These are phyloP conservation scores for Xenopus tropicalis DNA, from an alignment of 2,113 vertebrate genomes.

Conservation along the genomic window DNA sequence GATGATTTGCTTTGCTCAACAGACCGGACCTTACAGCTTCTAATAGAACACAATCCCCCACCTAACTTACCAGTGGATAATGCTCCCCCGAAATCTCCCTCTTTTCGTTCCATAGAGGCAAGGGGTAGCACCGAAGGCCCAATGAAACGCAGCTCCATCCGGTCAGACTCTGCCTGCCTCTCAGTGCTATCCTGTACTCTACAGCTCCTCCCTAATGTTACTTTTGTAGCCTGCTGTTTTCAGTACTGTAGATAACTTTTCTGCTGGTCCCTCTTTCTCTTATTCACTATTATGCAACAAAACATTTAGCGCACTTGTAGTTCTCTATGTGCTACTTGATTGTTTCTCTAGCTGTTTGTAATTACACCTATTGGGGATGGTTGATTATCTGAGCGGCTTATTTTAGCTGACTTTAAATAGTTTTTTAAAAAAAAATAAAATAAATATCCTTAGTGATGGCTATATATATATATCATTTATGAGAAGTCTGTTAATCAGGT, in stretches of 20 bases:
- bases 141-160: slow-evolving; percentile 79
- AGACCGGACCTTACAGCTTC: slow-evolving; percentile 86
- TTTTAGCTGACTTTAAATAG: too few relatives aligned
- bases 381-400: too few relatives aligned
- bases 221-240: background rate
- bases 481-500: too few relatives aligned
- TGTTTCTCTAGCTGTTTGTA: too few relatives aligned
- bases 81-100: slow-evolving; percentile 72
- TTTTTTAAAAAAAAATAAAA: too few relatives aligned
- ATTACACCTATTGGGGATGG: too few relatives aligned
- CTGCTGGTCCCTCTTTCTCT: background rate
- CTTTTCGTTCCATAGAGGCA: slow-evolving; percentile 66
- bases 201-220: background rate
- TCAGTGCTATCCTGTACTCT: background rate
- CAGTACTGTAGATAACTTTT: background rate
- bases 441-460: too few relatives aligned
- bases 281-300: too few relatives aligned
- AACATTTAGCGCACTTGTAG: too few relatives aligned
- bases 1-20: slow-evolving; percentile 84
- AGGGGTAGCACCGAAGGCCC: slow-evolving; percentile 75
- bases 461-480: too few relatives aligned
- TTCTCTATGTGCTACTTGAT: too few relatives aligned
- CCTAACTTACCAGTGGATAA: slow-evolving; percentile 71
- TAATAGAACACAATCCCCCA: slow-evolving; percentile 91
- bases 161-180: slow-evolving; percentile 61